Percentiles rank a stretch among this genome's conserved stretches.
Evolutionary conservation across 2,113 vertebrate genomes (phyloP).

Genomic region (Spea multiplicata): DNA sequence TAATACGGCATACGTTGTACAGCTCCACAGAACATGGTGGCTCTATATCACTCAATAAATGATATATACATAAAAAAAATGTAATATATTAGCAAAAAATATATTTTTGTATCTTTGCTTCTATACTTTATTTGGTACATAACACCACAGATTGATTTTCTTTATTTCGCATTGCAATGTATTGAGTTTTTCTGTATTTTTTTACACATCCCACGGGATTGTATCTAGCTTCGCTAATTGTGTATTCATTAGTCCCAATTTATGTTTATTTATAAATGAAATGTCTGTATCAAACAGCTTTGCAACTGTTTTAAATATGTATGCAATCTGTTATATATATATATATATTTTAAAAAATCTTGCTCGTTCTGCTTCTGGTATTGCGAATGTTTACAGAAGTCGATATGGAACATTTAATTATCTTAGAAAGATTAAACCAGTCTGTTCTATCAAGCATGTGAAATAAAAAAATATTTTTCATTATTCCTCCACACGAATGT

Average conservation of each 20-base stretch:
- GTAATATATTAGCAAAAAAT: too few species aligned
- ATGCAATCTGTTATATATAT: constrained; percentile 1
- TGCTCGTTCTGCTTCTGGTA: background rate
- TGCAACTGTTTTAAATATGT: background rate
- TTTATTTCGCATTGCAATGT: background rate
- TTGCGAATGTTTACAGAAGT: background rate
- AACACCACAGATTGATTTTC: background rate
- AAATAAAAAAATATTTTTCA: too few species aligned
- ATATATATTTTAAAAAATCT: background rate
- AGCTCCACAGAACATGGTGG: too few species aligned
- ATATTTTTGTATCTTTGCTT: background rate
- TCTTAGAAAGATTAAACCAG: background rate
- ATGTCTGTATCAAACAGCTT: background rate
- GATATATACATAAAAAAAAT: too few species aligned
- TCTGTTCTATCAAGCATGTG: background rate
- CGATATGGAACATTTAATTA: constrained; percentile 1
- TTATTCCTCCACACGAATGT: too few species aligned
- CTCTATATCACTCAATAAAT: too few species aligned
- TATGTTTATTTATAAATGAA: constrained; percentile 3
- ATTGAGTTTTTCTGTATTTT: background rate
- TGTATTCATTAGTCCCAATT: background rate
- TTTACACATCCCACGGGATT: background rate
- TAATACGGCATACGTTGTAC: too few species aligned
- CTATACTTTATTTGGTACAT: background rate
- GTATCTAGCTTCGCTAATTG: background rate